phyloP scores from a whole-genome alignment of 2,888 invertebrate species.

The Tipula helvola region DNA sequence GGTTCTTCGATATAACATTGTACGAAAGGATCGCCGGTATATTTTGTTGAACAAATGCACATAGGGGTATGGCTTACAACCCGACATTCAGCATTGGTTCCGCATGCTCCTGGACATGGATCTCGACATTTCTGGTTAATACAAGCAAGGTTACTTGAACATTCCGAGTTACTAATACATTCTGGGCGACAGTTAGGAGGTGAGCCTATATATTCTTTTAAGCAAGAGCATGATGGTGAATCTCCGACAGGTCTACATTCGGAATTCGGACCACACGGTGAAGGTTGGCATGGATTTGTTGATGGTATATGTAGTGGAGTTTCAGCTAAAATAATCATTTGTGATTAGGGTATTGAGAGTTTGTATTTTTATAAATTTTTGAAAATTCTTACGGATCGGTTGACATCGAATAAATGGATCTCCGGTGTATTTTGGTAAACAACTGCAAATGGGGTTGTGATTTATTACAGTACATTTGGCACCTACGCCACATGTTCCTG shows the following conservation, averaged over 20 bases:
- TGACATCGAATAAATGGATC: constrained; percentile 62
- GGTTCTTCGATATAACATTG: constrained; percentile 33
- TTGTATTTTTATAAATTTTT: neutral
- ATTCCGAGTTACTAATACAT: constrained; percentile 58
- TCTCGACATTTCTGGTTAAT: constrained; percentile 57
- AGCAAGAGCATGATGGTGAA: constrained; percentile 46
- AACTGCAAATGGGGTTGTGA: constrained; percentile 69
- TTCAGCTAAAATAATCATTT: constrained; percentile 15
- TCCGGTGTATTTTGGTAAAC: constrained; percentile 53
- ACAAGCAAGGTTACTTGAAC: constrained; percentile 52
- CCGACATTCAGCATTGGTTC: constrained; percentile 40
- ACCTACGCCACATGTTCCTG: constrained; percentile 60
- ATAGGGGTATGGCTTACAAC: constrained; percentile 46
- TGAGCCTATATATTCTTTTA: constrained; percentile 50
- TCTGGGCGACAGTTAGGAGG: constrained; percentile 59
- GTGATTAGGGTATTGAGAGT: constrained; percentile 12
- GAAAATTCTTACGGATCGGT: constrained; percentile 35
- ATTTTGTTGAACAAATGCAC: constrained; percentile 46
- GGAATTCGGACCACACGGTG: constrained; percentile 43
- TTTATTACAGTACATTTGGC: constrained; percentile 63
- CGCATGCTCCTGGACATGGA: constrained; percentile 57
- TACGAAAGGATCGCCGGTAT: constrained; percentile 52
- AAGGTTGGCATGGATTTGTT: constrained; percentile 37
- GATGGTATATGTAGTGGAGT: constrained; percentile 15
- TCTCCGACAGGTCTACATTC: constrained; percentile 39